Evolutionary conservation across 2,797 vertebrate genomes (phyloP).

Genomic region (Chelon labrosus): DNA sequence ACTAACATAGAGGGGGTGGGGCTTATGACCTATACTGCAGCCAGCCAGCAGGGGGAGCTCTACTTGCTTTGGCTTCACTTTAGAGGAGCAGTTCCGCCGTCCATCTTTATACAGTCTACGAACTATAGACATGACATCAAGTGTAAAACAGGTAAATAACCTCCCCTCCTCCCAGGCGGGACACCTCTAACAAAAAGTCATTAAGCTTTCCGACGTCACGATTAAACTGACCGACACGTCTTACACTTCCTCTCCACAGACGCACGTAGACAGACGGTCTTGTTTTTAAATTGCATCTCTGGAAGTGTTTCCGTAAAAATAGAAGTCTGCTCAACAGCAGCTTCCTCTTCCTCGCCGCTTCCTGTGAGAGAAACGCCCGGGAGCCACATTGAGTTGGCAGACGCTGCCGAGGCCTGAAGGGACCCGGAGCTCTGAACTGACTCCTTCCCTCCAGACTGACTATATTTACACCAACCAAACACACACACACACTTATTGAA

Average conservation of each 20-base stretch:
- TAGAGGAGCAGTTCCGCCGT: no score
- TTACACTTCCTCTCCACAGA: background rate
- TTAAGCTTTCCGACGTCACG: background rate
- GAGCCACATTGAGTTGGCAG: constrained; percentile 44
- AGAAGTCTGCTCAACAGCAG: constrained; percentile 17
- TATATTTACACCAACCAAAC: constrained; percentile 36
- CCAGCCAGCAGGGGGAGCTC: no score
- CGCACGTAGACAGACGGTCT: background rate
- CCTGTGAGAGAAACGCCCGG: constrained; percentile 30
- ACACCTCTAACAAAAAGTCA: no score
- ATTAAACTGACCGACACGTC: background rate
- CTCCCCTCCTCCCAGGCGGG: no score
- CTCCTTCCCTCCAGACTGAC: constrained; percentile 18
- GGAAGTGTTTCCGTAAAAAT: constrained; percentile 15
- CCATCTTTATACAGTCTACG: no score
- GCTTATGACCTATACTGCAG: no score
- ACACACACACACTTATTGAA: constrained; percentile 14
- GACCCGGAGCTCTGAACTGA: constrained; percentile 40
- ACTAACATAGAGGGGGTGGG: no score
- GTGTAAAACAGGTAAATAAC: no score
- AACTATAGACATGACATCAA: no score
- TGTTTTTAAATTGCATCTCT: constrained; percentile 35
- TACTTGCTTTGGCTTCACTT: no score
- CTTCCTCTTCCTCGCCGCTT: constrained; percentile 17
- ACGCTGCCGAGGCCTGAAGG: constrained; percentile 61